Base-by-base conservation (phyloP, 2,113 vertebrate species). In the Ophthalmolycus amberensis region DNA sequence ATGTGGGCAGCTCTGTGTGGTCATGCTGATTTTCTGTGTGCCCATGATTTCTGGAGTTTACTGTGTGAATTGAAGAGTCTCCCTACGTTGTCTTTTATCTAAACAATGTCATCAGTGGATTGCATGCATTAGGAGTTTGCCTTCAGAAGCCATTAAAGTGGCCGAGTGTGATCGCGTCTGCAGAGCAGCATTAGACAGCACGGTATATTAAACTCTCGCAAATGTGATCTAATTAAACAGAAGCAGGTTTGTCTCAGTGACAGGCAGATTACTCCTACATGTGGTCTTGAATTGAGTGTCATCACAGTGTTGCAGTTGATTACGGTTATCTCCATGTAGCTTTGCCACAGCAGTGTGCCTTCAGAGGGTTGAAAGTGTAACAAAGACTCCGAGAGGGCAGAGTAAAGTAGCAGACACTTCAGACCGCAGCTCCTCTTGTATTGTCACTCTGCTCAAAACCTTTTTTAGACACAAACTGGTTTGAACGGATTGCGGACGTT, bases 1-100 rank as follows among this genome's bases (percentile, higher is more conserved):
- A 93, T 91, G 90, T 83, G 48, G 58, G 83, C 82, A 79, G 72
- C 77, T 71, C 46, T 50, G 40, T 86, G 75, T 59, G 78, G 85
- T 81, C 81, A 27, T 73, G 79, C 62, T 73, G 79, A 89, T 88
- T 86, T 78, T 80, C 50, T 46, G 12, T 68, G 70, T 29, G 59
- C 16, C 81, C 74, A 54, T 59, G 62, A 69, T 81, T 88, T 85
- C 72, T 80, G 70, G 88, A 81, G 88, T 86, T 72, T 68, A 79
- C 62, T 73, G 46, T 75, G 46, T 75, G 71, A 54, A 40, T 54
- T 5, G 27, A 46, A 74, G 44, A 62, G 42, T 76, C 59, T 59
- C 56, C 27, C 56, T 8, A 29, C 14, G 27, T 59, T 15, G 27
- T 60, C 27, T 60, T 82, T 83, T 79, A 18, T 90, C 80, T 77